These are phyloP conservation scores for Gymnodraco acuticeps DNA, from an alignment of 2,797 vertebrate genomes.

Conservation along the genomic window DNA sequence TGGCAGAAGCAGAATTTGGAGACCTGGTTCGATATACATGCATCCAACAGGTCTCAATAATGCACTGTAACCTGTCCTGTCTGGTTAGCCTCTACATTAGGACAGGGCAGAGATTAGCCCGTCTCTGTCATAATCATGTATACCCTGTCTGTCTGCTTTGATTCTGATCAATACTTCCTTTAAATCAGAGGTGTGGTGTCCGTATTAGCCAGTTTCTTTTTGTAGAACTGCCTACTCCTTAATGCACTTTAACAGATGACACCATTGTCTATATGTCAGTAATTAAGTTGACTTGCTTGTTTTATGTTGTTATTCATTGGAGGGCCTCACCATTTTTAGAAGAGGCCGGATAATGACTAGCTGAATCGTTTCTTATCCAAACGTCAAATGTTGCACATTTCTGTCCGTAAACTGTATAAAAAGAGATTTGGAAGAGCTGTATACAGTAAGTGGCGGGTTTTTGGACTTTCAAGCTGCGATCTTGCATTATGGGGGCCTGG, in stretches of 20 bases:
- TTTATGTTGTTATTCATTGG: slow-evolving; percentile 8
- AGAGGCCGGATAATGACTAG: neutral
- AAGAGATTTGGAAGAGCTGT: slow-evolving; percentile 7
- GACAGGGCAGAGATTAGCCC: slow-evolving; percentile 34
- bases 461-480: slow-evolving; percentile 34
- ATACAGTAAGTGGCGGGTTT: neutral
- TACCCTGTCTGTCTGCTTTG: slow-evolving; percentile 37
- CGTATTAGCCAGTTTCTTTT: slow-evolving; percentile 11
- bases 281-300: slow-evolving; percentile 4
- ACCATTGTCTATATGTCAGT: slow-evolving; percentile 11
- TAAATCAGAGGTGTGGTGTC: slow-evolving; percentile 24
- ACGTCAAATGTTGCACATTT: slow-evolving; percentile 4
- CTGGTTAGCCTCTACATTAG: slow-evolving; percentile 51
- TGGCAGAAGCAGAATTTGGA: slow-evolving; percentile 11
- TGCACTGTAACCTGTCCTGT: slow-evolving; percentile 46
- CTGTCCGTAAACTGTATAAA: neutral
- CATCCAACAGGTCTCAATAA: slow-evolving; percentile 19
- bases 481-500: neutral
- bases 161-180: slow-evolving; percentile 18
- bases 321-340: neutral
- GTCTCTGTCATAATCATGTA: slow-evolving; percentile 43
- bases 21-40: slow-evolving; percentile 14
- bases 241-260: slow-evolving; percentile 60
- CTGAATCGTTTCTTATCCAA: neutral
- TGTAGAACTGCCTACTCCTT: slow-evolving; percentile 18